Conservation (phyloP, 1,140 invertebrate genomes). For the Cotesia glomerata region DNA sequence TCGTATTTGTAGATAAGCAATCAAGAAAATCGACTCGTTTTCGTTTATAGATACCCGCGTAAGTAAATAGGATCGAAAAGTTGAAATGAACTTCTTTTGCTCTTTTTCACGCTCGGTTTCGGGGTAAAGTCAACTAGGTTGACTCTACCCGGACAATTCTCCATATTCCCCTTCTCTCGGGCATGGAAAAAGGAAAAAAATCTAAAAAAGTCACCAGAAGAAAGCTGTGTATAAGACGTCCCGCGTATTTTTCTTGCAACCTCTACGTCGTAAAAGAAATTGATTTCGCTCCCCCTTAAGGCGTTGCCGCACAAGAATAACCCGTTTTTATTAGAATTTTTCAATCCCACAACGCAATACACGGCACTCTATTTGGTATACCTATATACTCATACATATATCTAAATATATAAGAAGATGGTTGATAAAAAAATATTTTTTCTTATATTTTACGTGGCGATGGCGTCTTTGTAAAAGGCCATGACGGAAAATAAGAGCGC, state of each 20-base stretch:
- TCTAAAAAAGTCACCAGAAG: neutral
- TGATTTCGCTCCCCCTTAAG: slow-evolving; percentile 21
- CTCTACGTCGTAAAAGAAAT: slow-evolving; percentile 28
- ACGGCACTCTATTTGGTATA: slow-evolving; percentile 18
- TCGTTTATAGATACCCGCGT: slow-evolving; percentile 10
- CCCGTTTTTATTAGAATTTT: slow-evolving; percentile 34
- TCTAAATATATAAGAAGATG: neutral
- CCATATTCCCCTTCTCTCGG: slow-evolving; percentile 7
- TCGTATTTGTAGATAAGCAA: slow-evolving; percentile 5
- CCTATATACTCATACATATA: neutral
- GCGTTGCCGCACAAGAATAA: slow-evolving; percentile 21
- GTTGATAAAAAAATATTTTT: slow-evolving; percentile 3
- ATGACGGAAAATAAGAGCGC: neutral
- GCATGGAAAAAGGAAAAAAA: neutral
- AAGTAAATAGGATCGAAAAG: slow-evolving; percentile 26
- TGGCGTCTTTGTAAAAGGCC: neutral
- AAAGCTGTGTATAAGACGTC: neutral
- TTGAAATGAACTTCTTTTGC: slow-evolving; percentile 27
- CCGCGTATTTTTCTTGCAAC: slow-evolving; percentile 26
- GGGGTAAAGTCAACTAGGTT: neutral
- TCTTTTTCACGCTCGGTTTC: slow-evolving; percentile 17
- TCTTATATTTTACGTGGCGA: slow-evolving; percentile 15
- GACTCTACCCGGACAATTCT: slow-evolving; percentile 9
- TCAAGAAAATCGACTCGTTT: slow-evolving; percentile 7
- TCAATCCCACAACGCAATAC: slow-evolving; percentile 29